Evolutionary conservation across 2,888 invertebrate genomes (phyloP), one percentile per base, ranked within the genome.

Genomic region (Drosophila falleni): DNA sequence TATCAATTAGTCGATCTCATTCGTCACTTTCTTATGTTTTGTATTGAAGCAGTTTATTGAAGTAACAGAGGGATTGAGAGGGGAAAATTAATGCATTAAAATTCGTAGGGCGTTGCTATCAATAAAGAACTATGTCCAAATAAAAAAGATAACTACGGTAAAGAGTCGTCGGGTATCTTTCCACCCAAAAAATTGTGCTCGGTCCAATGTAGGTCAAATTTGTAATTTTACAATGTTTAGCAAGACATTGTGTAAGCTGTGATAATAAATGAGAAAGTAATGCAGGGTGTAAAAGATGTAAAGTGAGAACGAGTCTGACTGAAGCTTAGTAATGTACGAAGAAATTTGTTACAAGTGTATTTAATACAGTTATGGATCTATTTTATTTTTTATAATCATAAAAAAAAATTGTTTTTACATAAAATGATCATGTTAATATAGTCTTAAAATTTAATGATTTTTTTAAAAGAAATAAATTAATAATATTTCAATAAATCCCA

Each of bases 11-110:
- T 55, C 54, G 31, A n/a, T n/a, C 35, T 16, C 5, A 35, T n/a
- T 19, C 16, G 1, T 13, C 15, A 37, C 11, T 26, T 41, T 11
- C 42, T 55, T 37, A 44, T 74, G 41, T 41, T 55, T 63, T 65
- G 19, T 56, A 75, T 76, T 73, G 44, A 60, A 51, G 61, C 51
- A 70, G 58, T 53, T 70, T 81, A 84, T 75, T 78, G 78, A 73
- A 60, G 35, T 49, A 44, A 44, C 42, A 51, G 39, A 44, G 59
- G 16, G 16, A 8, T 29, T 16, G 44, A 47, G 39, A 47, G 39
- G 47, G 26, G 46, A 51, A 29, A 35, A 10, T 19, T 42, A 39
- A 53, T 9, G 61, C 19, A 69, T 87, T 68, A 37, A n/a, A 65
- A 81, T 78, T 75, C 73, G 51, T 49, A 16, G 56, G 54, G 76